phyloP scores from a whole-genome alignment of 2,888 invertebrate species.

The Poecilobothrus nobilitatus region DNA sequence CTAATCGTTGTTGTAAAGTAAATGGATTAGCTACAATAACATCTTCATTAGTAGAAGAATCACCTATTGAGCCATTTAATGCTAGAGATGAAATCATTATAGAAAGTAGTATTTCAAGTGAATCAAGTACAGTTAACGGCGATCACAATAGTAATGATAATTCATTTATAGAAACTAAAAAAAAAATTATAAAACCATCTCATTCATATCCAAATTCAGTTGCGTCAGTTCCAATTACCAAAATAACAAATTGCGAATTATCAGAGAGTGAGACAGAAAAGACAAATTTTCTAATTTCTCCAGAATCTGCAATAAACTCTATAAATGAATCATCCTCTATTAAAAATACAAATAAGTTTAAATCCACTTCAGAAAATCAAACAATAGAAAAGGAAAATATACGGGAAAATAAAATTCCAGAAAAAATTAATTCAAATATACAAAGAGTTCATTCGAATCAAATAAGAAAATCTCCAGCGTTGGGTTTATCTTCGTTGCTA shows the following conservation, averaged over 20 bases:
- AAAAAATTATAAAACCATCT: slow-evolving; percentile 11
- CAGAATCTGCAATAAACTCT: background rate
- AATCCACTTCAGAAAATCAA: background rate
- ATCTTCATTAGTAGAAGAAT: slow-evolving; percentile 1
- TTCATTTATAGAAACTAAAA: slow-evolving; percentile 11
- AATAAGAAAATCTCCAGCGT: slow-evolving; percentile 17
- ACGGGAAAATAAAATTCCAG: slow-evolving; percentile 22
- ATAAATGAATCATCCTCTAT: background rate
- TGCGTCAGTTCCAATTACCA: background rate
- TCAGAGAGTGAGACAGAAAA: background rate
- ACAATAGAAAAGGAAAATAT: slow-evolving; percentile 14
- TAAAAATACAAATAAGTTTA: background rate
- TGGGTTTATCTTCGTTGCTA: slow-evolving; percentile 14
- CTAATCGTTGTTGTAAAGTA: slow-evolving; percentile 42
- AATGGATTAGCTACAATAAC: slow-evolving; percentile 25
- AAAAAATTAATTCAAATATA: slow-evolving; percentile 19
- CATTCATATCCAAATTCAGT: slow-evolving; percentile 10
- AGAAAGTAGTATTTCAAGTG: slow-evolving; percentile 34
- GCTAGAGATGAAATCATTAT: slow-evolving; percentile 12
- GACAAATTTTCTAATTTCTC: background rate
- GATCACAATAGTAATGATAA: slow-evolving; percentile 30
- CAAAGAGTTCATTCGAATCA: background rate
- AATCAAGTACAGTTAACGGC: slow-evolving; percentile 40
- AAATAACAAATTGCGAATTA: background rate
- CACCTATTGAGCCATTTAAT: background rate